These are phyloP conservation scores for Lophotis ruficrista DNA, from an alignment of 2,113 vertebrate species.

Conservation along the genomic window DNA sequence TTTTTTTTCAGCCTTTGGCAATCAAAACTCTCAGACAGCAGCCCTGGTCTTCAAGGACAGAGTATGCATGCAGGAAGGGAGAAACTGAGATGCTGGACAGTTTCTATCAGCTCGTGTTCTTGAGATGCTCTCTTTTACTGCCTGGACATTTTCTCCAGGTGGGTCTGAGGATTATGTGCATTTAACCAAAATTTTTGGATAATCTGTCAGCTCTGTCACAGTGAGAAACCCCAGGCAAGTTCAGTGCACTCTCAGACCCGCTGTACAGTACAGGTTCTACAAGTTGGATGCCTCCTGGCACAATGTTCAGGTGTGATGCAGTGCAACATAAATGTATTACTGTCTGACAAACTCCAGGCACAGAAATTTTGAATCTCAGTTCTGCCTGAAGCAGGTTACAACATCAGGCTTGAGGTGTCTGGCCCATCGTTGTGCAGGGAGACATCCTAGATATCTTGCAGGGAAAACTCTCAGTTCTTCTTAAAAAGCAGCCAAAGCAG, in stretches of 20 bases:
- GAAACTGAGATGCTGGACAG: neutral
- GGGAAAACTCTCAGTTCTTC: neutral
- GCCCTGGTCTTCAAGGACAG: neutral
- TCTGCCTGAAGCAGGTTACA: neutral
- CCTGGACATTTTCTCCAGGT: neutral
- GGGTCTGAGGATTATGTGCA: neutral
- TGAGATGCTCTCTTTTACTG: neutral
- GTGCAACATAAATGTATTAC: neutral
- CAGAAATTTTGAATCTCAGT: neutral
- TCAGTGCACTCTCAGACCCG: neutral
- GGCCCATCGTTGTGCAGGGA: neutral
- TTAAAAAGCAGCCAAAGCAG: neutral
- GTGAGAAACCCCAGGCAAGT: neutral
- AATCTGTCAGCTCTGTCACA: neutral
- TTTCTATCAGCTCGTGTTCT: neutral
- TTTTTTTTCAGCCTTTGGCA: neutral
- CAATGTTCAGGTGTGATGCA: neutral
- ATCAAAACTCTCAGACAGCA: neutral
- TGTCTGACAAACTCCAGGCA: neutral
- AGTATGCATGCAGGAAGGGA: neutral
- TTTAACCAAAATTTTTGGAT: neutral
- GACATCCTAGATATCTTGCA: neutral
- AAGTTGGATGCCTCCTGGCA: neutral
- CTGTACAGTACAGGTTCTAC: neutral
- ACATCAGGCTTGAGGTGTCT: neutral